Conservation (phyloP, 2,888 invertebrate species). For the Tipula lateralis region DNA sequence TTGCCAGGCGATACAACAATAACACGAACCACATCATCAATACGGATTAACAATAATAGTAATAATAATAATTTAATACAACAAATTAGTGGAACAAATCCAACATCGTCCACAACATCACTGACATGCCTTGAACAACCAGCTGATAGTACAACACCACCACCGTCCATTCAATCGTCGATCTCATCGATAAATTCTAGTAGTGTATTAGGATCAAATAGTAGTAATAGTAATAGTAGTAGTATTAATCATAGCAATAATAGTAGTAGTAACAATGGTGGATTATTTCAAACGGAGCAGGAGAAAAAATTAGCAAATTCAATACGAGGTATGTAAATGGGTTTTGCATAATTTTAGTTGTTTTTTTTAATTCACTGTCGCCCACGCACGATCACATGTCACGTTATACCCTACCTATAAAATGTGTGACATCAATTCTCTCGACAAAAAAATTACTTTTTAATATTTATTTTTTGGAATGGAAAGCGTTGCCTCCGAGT, state of each 20-base stretch:
- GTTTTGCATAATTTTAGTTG: not conserved
- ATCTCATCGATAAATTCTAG: conserved; percentile 32
- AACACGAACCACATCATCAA: conserved; percentile 35
- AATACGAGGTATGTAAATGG: conserved; percentile 39
- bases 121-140: conserved; percentile 36
- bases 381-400: not conserved
- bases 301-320: conserved; percentile 42
- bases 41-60: not conserved
- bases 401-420: not conserved
- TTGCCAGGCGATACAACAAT: conserved; percentile 39
- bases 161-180: conserved; percentile 37
- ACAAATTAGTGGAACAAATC: conserved; percentile 4
- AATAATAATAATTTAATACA: not conserved
- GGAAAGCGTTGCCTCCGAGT: too few species aligned
- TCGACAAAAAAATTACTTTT: not conserved
- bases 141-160: conserved; percentile 42
- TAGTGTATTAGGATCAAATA: conserved; percentile 28
- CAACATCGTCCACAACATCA: conserved; percentile 31
- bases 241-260: conserved; percentile 20
- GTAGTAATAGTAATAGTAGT: conserved; percentile 13
- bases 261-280: not conserved
- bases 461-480: not conserved
- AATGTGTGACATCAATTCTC: not conserved
- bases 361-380: too few species aligned
- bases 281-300: conserved; percentile 34